Base-by-base conservation (phyloP, 2,113 vertebrate genomes). In the Dasyurus viverrinus region DNA sequence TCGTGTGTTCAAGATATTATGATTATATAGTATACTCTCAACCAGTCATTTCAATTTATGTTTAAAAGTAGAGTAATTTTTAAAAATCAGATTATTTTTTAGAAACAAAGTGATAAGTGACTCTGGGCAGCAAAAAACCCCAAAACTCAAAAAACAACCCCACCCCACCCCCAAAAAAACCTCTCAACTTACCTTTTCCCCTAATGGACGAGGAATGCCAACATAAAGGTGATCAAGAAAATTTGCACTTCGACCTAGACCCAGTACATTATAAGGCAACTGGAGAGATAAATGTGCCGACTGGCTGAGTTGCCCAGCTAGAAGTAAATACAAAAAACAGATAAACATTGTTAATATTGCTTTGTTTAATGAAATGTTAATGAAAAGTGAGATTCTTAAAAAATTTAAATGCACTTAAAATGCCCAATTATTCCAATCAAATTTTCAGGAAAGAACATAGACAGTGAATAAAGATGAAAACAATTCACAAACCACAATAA, bases 271-370 rank as follows among this genome's bases (percentile, higher is more conserved):
- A 98, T 99, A 99, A 12, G 99, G 99, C 94, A 99, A 98, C 97
- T 99, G 99, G 9, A 99, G 99, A 95, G 99, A 98, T 94, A 99
- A 99, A 96, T 99, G 99, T 1, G 99, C 99, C 0, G 99, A 99
- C 96, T 99, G 99, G 98, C 99, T 99, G 89, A 99, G 98, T 97
- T 99, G 99, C 84, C 99, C 99, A 42, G 99, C 99, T 99, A 98
- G 8, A 98, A 95, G 19, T 60, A 96, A 96, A 89, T 2, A 91
- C 7, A 94, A 46, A 93, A 93, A 52, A 52, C 5, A 91, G 47
- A 93, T 94, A 90, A 76, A 96, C 36, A 93, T 0, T 57, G 84
- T 4, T 93, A 3, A 55, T 9, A 93, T 54, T 54, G 53, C 48
- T 53, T 1, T 53, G 52, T 89, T 68, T 84, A 92, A 92, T 30